Base-by-base conservation (phyloP, 2,888 invertebrate species). In the Trichopoda pennipes region DNA sequence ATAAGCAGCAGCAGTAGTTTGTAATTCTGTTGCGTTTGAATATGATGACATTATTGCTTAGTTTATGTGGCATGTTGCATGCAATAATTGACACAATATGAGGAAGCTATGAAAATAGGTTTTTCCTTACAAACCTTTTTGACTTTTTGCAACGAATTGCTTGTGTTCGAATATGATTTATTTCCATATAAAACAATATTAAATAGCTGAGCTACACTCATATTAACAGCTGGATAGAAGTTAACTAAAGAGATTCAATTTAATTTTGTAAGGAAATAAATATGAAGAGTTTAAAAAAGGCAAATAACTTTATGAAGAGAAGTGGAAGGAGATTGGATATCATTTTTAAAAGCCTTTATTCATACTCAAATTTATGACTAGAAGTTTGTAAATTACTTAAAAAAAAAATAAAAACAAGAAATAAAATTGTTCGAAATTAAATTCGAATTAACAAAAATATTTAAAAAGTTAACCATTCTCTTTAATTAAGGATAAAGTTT, bases 31-130 rank as follows among this genome's bases (percentile, higher is more conserved):
- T 55, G 42, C 74, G 42, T 80, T 80, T 63, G 73, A 51, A 73
- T 81, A 73, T 69, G 77, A 74, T 74, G 81, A 81, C 81, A 81
- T 78, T 81, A 81, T 81, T 81, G 78, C 58, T 69, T 64, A 60
- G 69, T 14, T 58, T 74, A 73, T 78, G 73, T 77, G 77, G 72
- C 68, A 77, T 74, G 81, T 78, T 78, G 81, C 77, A 77, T 77
- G 78, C 78, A 69, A 78, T 81, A 78, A 78, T 81, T 81, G 77
- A 63, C 77, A 64, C 74, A 77, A 70, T 58, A 60, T 63, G 58
- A 77, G 58, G 73, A 77, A 77, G 78, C 53, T 66, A 78, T 2
- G 21, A 38, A 53, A 64, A 47, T 58, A 23, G 12, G 47, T 53
- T 38, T 35, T 68, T 44, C 16, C 28, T 32, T 49, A 51, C 28